These are phyloP conservation scores for Polyommatus icarus DNA, from an alignment of 2,888 invertebrate genomes.

Conservation along the genomic window DNA sequence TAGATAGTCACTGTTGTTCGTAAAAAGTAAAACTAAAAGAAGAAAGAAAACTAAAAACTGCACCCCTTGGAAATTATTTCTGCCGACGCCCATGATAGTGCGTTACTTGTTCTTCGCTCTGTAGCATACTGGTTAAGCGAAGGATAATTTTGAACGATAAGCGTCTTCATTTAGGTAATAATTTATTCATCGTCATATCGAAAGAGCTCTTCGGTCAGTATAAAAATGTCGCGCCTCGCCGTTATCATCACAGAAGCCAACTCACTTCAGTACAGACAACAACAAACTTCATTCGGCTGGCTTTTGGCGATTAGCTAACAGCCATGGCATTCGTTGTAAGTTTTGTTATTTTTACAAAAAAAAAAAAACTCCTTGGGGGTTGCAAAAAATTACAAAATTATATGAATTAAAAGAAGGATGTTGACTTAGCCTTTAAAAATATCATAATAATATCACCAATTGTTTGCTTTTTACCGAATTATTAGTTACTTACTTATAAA, in stretches of 20 bases:
- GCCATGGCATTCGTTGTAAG: conserved; percentile 79
- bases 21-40: too few relatives aligned
- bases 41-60: too few relatives aligned
- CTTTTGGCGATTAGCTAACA: conserved; percentile 77
- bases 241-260: conserved; percentile 67
- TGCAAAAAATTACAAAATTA: neutral
- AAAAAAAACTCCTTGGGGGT: neutral
- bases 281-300: conserved; percentile 64
- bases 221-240: conserved; percentile 64
- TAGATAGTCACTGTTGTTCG: too few relatives aligned
- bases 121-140: neutral
- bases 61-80: too few relatives aligned
- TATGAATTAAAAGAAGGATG: too few relatives aligned
- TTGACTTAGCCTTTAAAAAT: too few relatives aligned
- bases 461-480: too few relatives aligned
- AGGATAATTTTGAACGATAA: conserved; percentile 20
- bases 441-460: too few relatives aligned
- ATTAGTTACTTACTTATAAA: too few relatives aligned
- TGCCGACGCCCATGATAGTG: too few relatives aligned
- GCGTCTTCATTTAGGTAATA: conserved; percentile 35
- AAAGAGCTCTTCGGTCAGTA: conserved; percentile 59
- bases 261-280: conserved; percentile 68
- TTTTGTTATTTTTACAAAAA: conserved; percentile 42
- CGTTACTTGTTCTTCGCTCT: too few relatives aligned
- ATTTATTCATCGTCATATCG: conserved; percentile 57